phyloP scores from a whole-genome alignment of 2,797 vertebrate species.

The Lindbergichthys nudifrons region DNA sequence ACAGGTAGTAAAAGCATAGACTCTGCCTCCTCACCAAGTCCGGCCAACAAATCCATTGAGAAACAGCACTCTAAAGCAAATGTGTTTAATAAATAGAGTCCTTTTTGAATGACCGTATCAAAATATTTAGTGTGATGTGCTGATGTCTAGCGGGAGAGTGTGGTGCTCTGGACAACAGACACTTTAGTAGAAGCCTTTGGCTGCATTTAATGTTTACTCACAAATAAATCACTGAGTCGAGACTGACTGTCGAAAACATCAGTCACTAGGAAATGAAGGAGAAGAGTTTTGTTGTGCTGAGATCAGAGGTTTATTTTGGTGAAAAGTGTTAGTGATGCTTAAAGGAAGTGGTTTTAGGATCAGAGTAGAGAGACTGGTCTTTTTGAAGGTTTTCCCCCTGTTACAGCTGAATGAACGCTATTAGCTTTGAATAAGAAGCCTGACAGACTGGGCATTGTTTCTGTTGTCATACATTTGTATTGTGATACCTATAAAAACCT shows the following conservation, averaged over 20 bases:
- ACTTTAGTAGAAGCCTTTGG: conserved; percentile 4
- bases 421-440: neutral
- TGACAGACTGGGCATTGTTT: neutral
- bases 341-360: conserved; percentile 37
- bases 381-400: neutral
- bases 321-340: too few species aligned
- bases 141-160: neutral
- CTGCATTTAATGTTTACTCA: conserved; percentile 18
- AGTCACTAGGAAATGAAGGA: neutral
- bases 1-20: neutral
- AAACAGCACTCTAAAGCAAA: neutral
- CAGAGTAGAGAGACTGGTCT: neutral
- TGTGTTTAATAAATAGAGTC: too few species aligned
- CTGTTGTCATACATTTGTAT: neutral
- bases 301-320: conserved; percentile 38
- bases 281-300: neutral
- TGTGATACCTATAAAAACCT: too few species aligned
- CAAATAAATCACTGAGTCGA: conserved; percentile 2
- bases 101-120: conserved; percentile 6
- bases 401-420: neutral
- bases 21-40: neutral
- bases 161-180: neutral
- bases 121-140: conserved; percentile 23
- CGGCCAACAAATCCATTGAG: neutral
- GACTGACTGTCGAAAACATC: conserved; percentile 24